Evolutionary conservation across 2,113 vertebrate genomes (phyloP).

Genomic region (Daubentonia madagascariensis): DNA sequence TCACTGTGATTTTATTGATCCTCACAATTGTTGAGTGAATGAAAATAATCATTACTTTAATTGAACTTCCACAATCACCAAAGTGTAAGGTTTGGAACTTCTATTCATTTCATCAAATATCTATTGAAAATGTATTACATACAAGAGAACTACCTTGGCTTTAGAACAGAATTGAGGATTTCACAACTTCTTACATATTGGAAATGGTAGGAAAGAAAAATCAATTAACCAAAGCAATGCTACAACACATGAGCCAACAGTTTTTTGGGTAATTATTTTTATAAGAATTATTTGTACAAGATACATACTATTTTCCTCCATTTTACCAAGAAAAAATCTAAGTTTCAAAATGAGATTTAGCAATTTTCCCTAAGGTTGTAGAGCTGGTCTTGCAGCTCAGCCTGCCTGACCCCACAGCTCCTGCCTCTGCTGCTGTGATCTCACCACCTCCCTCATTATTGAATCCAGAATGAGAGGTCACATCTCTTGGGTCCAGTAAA

Average conservation of each 20-base stretch:
- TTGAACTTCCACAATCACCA: neutral
- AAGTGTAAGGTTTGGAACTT: neutral
- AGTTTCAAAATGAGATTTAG: neutral
- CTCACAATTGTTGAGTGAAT: neutral
- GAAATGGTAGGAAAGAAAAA: neutral
- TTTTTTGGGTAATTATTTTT: neutral
- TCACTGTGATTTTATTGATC: neutral
- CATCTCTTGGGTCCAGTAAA: neutral
- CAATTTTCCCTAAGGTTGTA: neutral
- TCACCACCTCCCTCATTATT: neutral
- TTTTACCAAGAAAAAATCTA: neutral
- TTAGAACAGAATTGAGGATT: neutral
- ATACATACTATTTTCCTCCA: neutral
- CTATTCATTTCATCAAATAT: neutral
- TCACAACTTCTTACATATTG: fast-evolving
- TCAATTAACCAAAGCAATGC: neutral
- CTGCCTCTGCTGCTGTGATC: neutral
- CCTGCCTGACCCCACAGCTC: too few relatives aligned
- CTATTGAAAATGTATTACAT: neutral
- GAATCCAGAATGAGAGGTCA: neutral
- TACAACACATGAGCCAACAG: neutral
- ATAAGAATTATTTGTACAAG: neutral
- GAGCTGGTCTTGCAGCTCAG: neutral
- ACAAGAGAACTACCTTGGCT: fast-evolving
- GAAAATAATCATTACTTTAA: neutral